Evolutionary conservation across 2,888 invertebrate genomes (phyloP).

Genomic region (Cremastinae sp.): DNA sequence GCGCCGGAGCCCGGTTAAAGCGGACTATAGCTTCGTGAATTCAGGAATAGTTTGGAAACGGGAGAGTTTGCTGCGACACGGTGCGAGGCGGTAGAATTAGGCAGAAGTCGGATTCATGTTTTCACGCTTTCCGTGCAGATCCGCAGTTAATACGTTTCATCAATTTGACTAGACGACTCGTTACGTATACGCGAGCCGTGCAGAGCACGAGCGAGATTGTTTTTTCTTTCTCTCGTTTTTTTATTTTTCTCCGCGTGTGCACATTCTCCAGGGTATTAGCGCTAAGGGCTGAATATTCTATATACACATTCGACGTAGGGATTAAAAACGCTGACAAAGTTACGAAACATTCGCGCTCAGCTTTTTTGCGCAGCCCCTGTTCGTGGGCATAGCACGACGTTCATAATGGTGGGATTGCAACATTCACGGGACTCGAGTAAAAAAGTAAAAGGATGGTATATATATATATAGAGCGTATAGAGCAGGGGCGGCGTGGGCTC

Average conservation of each 20-base stretch:
- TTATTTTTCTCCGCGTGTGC: constrained; percentile 32
- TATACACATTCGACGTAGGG: constrained; percentile 54
- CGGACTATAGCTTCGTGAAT: constrained; percentile 34
- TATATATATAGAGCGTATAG: no score
- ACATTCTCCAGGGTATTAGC: constrained; percentile 4
- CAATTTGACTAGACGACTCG: constrained; percentile 32
- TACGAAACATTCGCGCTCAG: constrained; percentile 75
- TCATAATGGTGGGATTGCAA: constrained; percentile 36
- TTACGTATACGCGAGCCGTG: constrained; percentile 32
- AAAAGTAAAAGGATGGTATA: constrained; percentile 43
- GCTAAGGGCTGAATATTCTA: not conserved
- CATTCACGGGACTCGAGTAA: constrained; percentile 14
- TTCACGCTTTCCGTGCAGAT: constrained; percentile 36
- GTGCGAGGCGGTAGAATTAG: constrained; percentile 58
- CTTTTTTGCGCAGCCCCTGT: constrained; percentile 65
- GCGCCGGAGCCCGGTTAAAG: no score
- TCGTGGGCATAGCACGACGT: constrained; percentile 54
- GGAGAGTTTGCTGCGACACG: constrained; percentile 51
- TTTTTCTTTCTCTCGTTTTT: constrained; percentile 20
- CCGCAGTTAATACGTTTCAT: constrained; percentile 21
- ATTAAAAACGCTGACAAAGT: constrained; percentile 78
- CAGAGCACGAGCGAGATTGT: constrained; percentile 27
- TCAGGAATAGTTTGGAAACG: constrained; percentile 32
- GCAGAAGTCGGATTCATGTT: constrained; percentile 31
- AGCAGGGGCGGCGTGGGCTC: constrained; percentile 10